Evolutionary conservation across 2,797 vertebrate genomes (phyloP).

Genomic region (Urosaurus nigricauda): DNA sequence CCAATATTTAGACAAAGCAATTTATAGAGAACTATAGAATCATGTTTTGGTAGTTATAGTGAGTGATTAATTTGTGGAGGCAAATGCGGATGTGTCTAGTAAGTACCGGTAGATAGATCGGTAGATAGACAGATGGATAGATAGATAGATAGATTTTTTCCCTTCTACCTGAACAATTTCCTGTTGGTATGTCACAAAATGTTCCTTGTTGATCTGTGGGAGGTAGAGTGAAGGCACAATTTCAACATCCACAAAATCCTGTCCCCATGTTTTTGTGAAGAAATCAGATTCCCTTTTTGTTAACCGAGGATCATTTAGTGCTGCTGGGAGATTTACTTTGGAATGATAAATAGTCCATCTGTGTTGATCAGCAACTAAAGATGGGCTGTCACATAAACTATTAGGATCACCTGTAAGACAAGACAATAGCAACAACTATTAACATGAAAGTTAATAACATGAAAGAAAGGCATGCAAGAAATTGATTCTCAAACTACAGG

Average conservation of each 20-base stretch:
- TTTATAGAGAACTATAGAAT: not conserved
- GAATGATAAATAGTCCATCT: conserved; percentile 98
- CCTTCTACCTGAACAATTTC: conserved; percentile 90
- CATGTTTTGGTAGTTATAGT: conserved; percentile 1
- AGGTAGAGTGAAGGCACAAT: conserved; percentile 95
- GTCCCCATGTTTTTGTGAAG: conserved; percentile 98
- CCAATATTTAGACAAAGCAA: conserved; percentile 14
- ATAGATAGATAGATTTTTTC: rapidly evolving
- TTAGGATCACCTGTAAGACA: conserved; percentile 84
- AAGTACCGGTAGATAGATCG: too few species aligned
- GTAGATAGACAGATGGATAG: too few species aligned
- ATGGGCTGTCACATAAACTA: conserved; percentile 89
- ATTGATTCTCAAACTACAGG: not conserved
- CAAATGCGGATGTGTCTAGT: not conserved
- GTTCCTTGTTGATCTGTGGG: conserved; percentile 91
- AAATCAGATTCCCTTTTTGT: conserved; percentile 98
- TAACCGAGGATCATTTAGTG: conserved; percentile 95
- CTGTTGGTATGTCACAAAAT: conserved; percentile 91
- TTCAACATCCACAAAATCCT: conserved; percentile 94
- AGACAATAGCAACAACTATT: conserved; percentile 33
- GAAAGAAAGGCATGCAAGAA: not conserved
- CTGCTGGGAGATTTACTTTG: conserved; percentile 97
- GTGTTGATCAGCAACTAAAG: conserved; percentile 93
- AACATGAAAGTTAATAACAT: not conserved
- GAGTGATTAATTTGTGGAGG: conserved; percentile 1